These are phyloP conservation scores for Karalla daura DNA, from an alignment of 2,797 vertebrate species.

Conservation along the genomic window DNA sequence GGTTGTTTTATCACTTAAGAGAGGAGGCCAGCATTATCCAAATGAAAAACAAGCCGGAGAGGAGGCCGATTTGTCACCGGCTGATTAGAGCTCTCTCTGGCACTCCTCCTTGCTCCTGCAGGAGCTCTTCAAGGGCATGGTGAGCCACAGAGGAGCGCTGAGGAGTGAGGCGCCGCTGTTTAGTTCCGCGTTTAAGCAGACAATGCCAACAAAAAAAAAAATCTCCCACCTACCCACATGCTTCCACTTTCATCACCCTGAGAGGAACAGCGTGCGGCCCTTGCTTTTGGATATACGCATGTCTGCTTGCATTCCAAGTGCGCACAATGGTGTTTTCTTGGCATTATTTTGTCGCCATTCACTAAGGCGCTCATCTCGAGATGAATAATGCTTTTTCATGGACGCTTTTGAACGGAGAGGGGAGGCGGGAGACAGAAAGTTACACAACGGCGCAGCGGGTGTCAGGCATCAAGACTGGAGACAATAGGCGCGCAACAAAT, in stretches of 20 bases:
- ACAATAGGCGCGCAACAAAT: slow-evolving; percentile 49
- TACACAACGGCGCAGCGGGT: slow-evolving; percentile 48
- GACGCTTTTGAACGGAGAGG: slow-evolving; percentile 38
- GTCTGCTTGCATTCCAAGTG: not conserved
- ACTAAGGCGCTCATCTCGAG: slow-evolving; percentile 25
- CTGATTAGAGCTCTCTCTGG: slow-evolving; percentile 72
- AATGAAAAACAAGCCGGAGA: slow-evolving; percentile 80
- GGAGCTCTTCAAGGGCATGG: slow-evolving; percentile 69
- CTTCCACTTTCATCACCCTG: not conserved
- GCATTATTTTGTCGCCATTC: slow-evolving; percentile 7
- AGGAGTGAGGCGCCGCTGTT: slow-evolving; percentile 14
- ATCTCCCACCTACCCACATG: slow-evolving; percentile 11
- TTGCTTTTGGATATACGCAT: not conserved
- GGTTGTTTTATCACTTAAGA: slow-evolving; percentile 79
- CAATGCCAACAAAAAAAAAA: slow-evolving; percentile 21
- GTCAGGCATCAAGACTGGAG: slow-evolving; percentile 42
- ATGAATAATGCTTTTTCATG: slow-evolving; percentile 32
- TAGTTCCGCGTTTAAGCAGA: slow-evolving; percentile 21
- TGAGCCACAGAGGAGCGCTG: slow-evolving; percentile 17
- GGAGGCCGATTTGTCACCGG: slow-evolving; percentile 77
- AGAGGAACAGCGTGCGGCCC: not conserved
- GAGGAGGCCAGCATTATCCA: slow-evolving; percentile 76
- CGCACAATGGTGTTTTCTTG: not conserved
- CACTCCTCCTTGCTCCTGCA: slow-evolving; percentile 43
- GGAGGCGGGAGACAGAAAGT: slow-evolving; percentile 37